phyloP scores from a whole-genome alignment of 2,888 invertebrate genomes.

The Lypha dubia region DNA sequence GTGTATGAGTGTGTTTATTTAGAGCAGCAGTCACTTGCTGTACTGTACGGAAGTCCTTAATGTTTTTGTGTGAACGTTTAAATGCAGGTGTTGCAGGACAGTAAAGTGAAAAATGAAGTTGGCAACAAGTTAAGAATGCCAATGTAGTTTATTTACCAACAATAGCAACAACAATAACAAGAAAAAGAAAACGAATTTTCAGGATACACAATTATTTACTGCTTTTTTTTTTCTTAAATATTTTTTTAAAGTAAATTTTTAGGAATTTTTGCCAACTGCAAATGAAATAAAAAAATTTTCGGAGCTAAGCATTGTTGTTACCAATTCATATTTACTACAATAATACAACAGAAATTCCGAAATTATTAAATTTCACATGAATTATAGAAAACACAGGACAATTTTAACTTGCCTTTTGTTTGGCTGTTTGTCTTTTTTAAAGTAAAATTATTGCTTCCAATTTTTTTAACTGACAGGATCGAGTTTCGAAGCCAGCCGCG shows the following conservation, averaged over 20 bases:
- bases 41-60: conserved; percentile 21
- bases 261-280: not conserved
- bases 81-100: conserved; percentile 48
- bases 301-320: no score
- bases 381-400: no score
- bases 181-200: not conserved
- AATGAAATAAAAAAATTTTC: no score
- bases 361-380: no score
- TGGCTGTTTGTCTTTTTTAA: no score
- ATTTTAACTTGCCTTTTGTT: no score
- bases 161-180: no score
- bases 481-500: no score
- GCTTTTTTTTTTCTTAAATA: not conserved
- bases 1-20: conserved; percentile 1
- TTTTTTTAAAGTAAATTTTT: not conserved
- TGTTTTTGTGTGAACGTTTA: conserved; percentile 15
- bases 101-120: conserved; percentile 70
- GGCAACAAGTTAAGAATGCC: conserved; percentile 71
- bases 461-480: no score
- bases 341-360: no score
- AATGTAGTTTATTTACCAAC: conserved; percentile 15
- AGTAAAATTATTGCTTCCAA: no score
- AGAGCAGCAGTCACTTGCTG: conserved; percentile 13
- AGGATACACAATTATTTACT: not conserved
- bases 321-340: no score